Conservation (phyloP, 1,140 invertebrate genomes). For the Mesaphorura yosii region DNA sequence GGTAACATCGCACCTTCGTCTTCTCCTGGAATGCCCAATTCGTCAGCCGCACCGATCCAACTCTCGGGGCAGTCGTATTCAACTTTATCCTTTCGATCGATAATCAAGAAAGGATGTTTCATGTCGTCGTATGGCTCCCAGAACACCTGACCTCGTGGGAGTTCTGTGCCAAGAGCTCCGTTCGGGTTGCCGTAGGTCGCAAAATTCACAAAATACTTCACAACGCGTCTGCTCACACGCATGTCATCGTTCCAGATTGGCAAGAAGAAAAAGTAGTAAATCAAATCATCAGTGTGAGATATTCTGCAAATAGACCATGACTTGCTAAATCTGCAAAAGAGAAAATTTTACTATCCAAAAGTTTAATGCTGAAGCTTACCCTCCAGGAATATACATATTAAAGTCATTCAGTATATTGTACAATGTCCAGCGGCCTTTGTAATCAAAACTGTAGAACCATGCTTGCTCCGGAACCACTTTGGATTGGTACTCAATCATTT, state of each 20-base stretch:
- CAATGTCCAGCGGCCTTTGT: conserved; percentile 5
- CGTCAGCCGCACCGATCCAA: conserved; percentile 6
- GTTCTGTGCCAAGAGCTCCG: background rate
- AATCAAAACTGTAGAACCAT: conserved; percentile 16
- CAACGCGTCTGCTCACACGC: background rate
- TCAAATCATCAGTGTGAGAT: conserved; percentile 5
- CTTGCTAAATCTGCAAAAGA: background rate
- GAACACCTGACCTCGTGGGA: background rate
- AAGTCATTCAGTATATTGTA: conserved; percentile 6
- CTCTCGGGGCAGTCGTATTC: conserved; percentile 1
- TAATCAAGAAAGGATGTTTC: conserved; percentile 1
- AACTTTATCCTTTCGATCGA: conserved; percentile 1
- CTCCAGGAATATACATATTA: conserved; percentile 4
- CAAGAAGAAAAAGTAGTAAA: conserved; percentile 7
- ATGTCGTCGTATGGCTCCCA: background rate
- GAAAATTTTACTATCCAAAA: background rate
- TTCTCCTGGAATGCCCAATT: background rate
- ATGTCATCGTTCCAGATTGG: conserved; percentile 6
- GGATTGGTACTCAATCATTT: background rate
- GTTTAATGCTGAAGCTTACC: background rate
- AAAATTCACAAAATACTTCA: conserved; percentile 17
- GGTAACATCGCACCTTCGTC: background rate
- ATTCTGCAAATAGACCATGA: conserved; percentile 1
- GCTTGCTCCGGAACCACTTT: background rate
- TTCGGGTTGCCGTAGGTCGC: conserved; percentile 5